These are phyloP conservation scores for Zelostemma sp. DNA, from an alignment of 1,140 invertebrate species.

Conservation along the genomic window DNA sequence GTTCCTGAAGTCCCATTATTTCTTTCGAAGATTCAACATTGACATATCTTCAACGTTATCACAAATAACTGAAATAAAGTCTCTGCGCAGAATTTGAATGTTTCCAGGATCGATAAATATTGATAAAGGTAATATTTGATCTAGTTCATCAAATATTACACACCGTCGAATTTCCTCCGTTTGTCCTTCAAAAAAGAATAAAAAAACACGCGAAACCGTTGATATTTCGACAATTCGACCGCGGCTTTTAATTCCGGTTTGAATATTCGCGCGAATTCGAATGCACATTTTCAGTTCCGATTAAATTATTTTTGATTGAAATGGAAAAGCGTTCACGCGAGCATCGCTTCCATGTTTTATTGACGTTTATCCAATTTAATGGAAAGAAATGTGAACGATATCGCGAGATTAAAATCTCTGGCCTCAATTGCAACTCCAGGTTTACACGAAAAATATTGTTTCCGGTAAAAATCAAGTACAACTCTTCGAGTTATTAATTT, in stretches of 20 bases:
- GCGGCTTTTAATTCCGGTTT: background rate
- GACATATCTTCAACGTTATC: too few species aligned
- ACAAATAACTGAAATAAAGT: background rate
- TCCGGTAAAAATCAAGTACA: too few species aligned
- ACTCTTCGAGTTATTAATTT: too few species aligned
- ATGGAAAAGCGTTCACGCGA: background rate
- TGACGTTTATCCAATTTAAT: background rate
- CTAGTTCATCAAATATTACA: too few species aligned
- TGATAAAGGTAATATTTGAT: background rate
- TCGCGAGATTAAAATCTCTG: background rate
- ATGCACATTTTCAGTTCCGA: conserved; percentile 1
- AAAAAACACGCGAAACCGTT: too few species aligned
- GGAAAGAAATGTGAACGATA: background rate
- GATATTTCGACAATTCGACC: too few species aligned
- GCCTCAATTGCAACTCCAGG: background rate
- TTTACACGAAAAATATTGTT: too few species aligned
- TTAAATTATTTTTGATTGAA: conserved; percentile 4
- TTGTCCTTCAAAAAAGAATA: too few species aligned
- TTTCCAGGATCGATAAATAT: background rate
- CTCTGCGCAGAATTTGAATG: background rate
- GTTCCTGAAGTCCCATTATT: too few species aligned
- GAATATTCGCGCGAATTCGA: background rate
- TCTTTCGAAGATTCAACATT: too few species aligned
- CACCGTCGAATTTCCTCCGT: too few species aligned
- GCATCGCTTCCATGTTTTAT: background rate